Evolutionary conservation across 2,888 invertebrate genomes (phyloP), one percentile per base, ranked within the genome.

Genomic region (Yponomeuta cagnagella): DNA sequence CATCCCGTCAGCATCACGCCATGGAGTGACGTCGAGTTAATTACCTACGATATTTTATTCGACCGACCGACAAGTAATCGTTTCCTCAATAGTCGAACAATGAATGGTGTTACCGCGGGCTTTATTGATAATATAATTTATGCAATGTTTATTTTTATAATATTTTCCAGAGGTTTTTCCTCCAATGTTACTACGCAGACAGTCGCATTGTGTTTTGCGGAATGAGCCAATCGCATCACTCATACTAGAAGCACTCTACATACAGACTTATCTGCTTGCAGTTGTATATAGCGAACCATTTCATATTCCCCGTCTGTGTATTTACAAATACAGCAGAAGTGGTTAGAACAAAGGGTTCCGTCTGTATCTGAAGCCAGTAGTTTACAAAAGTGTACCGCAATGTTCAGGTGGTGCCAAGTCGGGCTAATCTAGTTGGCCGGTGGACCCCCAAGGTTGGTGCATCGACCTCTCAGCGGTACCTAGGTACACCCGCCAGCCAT

Each of bases 401-500:
- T 1, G 8, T 43, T 58, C 52, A 58, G 52, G 52, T 58, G 52
- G 52, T 58, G 52, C 15, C 1, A 15, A 58, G 52, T 58, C 15
- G 52, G 52, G 52, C 15, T 58, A 58, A 58, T 58, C 52, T 58
- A 3, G 52, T 58, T 12, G 6, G 52, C 52, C 52, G 52, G 52
- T 15, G 52, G 52, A 67, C 37, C 43, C 67, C 67, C 15, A 43
- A 43, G 67, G 52, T 58, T 15, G 52, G 52, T 58, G 52, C 52
- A 58, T 58, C 52, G 52, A 58, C 52, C 52, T 12, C 52, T 58
- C 52, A 58, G 15, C 52, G 2, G 43, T 8, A 15, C 15, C 52
- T 58, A 58, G 52, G 15, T 58, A 58, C 52, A 58, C 52, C 52
- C 52, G 52, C 71, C 70, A 37, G 58, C 70, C 52, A 64, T 72